A percentile compares a stretch with the other conserved stretches of the same genome.
phyloP scores from a whole-genome alignment of 2,113 vertebrate genomes.

The Varanus salvator region DNA sequence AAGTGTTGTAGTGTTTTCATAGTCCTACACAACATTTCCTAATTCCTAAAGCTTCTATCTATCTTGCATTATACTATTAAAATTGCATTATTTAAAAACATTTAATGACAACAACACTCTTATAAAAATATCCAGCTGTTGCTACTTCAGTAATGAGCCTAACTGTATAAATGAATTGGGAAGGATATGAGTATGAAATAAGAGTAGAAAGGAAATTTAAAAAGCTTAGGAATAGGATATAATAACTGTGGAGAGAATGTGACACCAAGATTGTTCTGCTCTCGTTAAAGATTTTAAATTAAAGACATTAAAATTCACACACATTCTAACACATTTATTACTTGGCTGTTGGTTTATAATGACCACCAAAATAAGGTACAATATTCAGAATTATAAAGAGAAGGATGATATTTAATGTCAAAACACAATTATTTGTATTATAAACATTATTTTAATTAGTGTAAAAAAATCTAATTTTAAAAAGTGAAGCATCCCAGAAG shows the following conservation, averaged over 20 bases:
- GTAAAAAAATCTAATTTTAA: neutral
- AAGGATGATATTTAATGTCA: neutral
- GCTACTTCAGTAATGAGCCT: neutral
- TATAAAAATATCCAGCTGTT: neutral
- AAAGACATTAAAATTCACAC: neutral
- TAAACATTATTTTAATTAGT: constrained; percentile 6
- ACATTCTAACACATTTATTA: neutral
- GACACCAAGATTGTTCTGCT: neutral
- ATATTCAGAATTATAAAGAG: neutral
- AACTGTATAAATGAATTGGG: neutral
- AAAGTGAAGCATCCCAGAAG: neutral
- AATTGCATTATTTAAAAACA: neutral
- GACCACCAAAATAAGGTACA: neutral
- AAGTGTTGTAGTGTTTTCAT: neutral
- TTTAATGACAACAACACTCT: neutral
- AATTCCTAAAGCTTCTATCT: neutral
- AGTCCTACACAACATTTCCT: neutral
- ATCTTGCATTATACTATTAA: neutral
- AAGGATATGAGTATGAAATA: neutral
- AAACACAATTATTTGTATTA: neutral
- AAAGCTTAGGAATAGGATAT: neutral
- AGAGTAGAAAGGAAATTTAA: neutral
- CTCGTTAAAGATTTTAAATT: neutral
- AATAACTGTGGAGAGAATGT: neutral
- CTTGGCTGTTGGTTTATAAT: neutral